Evolutionary conservation across 2,797 vertebrate species (phyloP), one percentile per base, ranked within the genome.

Genomic region (Miichthys miiuy): DNA sequence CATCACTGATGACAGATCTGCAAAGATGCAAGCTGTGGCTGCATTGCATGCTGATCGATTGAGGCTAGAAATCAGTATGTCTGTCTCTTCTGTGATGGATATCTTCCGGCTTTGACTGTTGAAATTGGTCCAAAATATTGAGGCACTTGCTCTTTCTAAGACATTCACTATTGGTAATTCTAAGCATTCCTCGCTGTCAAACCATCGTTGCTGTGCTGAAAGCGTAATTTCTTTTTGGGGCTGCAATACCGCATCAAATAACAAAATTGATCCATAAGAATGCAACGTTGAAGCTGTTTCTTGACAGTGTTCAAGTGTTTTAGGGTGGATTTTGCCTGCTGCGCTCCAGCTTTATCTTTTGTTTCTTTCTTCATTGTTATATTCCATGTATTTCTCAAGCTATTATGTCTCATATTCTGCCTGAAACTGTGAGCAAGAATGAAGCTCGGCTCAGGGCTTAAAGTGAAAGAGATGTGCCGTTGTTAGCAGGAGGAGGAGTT

Each of bases 401-500:
- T 60, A 18, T 42, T 25, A 6, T 73, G 34, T 74, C 63, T 71
- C 21, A 71, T 58, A 41, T 63, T 74, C 41, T 55, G 57, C 64
- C 41, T 38, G 18, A 57, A 77, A 64, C 60, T 57, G 14, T 23
- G 10, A 68, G 44, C 23, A 72, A 12, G 17, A 47, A 16, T 50
- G 41, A 57, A 51, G 72, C 52, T 58, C 42, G 50, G 21, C 77
- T 54, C 44, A 6, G 14, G 14, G 42, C 20, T 75, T 76, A 2
- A 77, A 65, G 58, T 46, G 34, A 52, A 84, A 76, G 68, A 75
- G 71, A 70, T 54, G 23, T 76, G 54, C 69, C 46, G 18, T 16
- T 56, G 58, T 63, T 72, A 87, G 66, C 76, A 79, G 48, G 57
- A 85, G 77, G 52, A 78, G 79, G 27, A 77, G 64, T 73, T 88